Percentiles rank a stretch among this genome's conserved stretches.
Conservation (phyloP, 2,113 vertebrate genomes). For the Rhizomys pruinosus region DNA sequence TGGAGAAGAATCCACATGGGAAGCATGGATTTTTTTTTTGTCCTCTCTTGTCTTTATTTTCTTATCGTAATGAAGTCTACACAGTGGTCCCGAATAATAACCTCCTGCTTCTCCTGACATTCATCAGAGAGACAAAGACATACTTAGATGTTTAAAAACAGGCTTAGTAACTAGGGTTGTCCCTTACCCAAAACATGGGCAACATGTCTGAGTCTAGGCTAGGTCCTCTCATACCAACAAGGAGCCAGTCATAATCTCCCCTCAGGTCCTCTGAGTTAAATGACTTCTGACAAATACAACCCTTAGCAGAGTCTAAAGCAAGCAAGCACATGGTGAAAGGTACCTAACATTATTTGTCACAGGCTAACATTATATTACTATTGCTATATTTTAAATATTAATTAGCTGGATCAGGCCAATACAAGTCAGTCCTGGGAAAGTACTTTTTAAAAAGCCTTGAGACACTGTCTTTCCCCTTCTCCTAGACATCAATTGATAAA, state of each 20-base stretch:
- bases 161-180: not conserved
- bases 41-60: not conserved
- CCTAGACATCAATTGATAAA: too few relatives aligned
- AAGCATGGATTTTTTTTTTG: not conserved
- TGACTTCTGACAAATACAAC: not conserved
- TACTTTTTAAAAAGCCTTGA: too few relatives aligned
- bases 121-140: not conserved
- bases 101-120: too few relatives aligned
- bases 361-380: not conserved
- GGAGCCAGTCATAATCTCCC: not conserved
- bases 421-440: not conserved
- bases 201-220: not conserved
- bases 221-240: not conserved
- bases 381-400: constrained; percentile 7
- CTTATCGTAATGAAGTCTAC: not conserved
- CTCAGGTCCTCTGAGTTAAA: not conserved
- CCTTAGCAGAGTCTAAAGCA: not conserved
- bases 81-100: too few relatives aligned
- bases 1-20: not conserved
- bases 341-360: not conserved
- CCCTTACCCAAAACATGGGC: not conserved
- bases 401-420: not conserved
- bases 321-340: not conserved
- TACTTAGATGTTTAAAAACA: not conserved
- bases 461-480: too few relatives aligned